Base-by-base conservation (phyloP, 2,888 invertebrate genomes). In the Spatulosminthurus flaviceps region DNA sequence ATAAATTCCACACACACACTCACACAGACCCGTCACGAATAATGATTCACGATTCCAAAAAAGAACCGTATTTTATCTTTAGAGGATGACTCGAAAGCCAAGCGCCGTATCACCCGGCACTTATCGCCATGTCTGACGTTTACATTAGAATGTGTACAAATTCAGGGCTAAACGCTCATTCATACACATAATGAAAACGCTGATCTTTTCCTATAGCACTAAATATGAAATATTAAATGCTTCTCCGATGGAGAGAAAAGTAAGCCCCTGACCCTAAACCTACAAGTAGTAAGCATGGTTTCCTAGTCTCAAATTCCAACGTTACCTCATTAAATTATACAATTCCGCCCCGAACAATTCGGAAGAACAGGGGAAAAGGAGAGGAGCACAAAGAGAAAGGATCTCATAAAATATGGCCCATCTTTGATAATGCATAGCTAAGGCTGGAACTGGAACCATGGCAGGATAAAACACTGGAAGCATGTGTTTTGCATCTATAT, bases 351-450 rank as follows among this genome's bases (percentile, higher is more conserved):
- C 51, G n/a, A 51, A 51, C n/a, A 19, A 51, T 51, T 51, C n/a
- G n/a, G 16, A 51, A n/a, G 51, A 51, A 51, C 19, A n/a, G n/a
- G 51, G 16, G 51, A 51, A 51, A 16, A 16, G 16, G 16, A 13
- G 51, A 51, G 51, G 16, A 5, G 16, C 16, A 41, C 41, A n/a
- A 64, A 67, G 26, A 67, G 67, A 67, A 28, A 67, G 11, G 67
- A 28, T 67, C 67, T 67, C 67, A 67, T 67, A 67, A 67, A 67
- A 67, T 67, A 26, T 67, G 16, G 51, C n/a, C n/a, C 51, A 51
- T n/a, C 51, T 51, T n/a, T 51, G 51, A 51, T 51, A 51, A 51
- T 51, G n/a, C n/a, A 51, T 51, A 51, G 51, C 51, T n/a, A 51
- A 41, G 13, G 13, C 13, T n/a, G 34, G 9, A 4, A 9, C 34